Evolutionary conservation across 1,140 invertebrate species (phyloP), one percentile per base, ranked within the genome.

Genomic region (Drosophila equinoxialis): DNA sequence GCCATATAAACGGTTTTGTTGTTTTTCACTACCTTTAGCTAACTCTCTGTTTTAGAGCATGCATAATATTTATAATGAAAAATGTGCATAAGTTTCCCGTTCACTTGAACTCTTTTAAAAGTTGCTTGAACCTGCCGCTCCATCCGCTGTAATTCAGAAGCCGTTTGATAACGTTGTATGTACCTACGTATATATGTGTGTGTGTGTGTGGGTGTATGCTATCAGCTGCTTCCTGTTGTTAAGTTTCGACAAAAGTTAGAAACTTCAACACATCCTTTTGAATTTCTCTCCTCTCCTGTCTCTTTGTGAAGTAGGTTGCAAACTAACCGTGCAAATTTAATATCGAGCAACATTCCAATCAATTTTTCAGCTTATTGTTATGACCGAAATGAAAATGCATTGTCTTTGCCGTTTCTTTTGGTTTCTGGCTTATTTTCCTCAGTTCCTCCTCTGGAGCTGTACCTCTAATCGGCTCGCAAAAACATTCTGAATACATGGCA

Each of bases 161-260:
- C 73, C 66, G 73, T 87, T 63, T 68, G 83, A 87, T 86, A 86
- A 73, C 68, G 74, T 39, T 58, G 39, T 13, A 17, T 63, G 30
- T 66, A n/a, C n/a, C n/a, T n/a, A n/a, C n/a, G n/a, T n/a, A n/a
- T n/a, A 35, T 45, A 60, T 55, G 45, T 17, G 57, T 39, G 63
- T 75, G 66, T 42, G 39, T 58, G 35, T 42, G 65, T 74, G 65
- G 69, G 71, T 68, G 71, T 65, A 58, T 62, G 79, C 71, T 89
- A 87, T 87, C 83, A 89, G 84, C 84, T 66, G 77, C 70, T 83
- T 87, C 83, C 83, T 87, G 83, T 87, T 87, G 79, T 77, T 89
- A 89, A 83, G 84, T 87, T 86, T 74, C 59, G 7, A 23, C 45
- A 51, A 51, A 51, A 51, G 45, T 51, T 51, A 23, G 45, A 51